These are phyloP conservation scores for Drosophila nigritarsus DNA, from an alignment of 2,888 invertebrate species.

Conservation along the genomic window DNA sequence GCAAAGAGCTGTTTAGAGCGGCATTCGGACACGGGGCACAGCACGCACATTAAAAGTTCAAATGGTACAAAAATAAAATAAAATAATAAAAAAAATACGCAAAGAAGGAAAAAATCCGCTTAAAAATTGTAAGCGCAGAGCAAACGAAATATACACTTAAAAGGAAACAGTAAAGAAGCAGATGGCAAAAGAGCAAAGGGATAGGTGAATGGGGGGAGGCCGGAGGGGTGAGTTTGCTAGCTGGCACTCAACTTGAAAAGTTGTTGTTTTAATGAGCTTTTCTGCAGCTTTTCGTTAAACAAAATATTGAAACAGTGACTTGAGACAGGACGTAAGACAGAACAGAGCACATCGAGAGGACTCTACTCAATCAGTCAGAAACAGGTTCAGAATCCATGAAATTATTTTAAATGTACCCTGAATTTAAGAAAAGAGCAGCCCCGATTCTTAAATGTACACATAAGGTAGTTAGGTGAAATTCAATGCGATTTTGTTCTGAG, in stretches of 20 bases:
- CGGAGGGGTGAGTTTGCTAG: too few species aligned
- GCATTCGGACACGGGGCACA: conserved; percentile 56
- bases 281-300: conserved; percentile 38
- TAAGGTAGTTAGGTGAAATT: not conserved
- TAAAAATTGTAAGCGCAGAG: conserved; percentile 62
- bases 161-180: conserved; percentile 36
- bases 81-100: conserved; percentile 9
- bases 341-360: not conserved
- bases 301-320: conserved; percentile 15
- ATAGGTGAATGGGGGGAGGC: not conserved
- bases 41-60: conserved; percentile 78
- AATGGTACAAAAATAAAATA: conserved; percentile 65
- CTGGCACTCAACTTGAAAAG: conserved; percentile 28
- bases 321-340: conserved; percentile 8
- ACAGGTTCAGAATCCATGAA: too few species aligned
- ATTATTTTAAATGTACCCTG: too few species aligned
- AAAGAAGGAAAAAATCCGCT: conserved; percentile 61
- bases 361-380: not conserved
- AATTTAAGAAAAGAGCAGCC: not conserved
- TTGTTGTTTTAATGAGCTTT: conserved; percentile 59
- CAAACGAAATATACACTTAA: conserved; percentile 56
- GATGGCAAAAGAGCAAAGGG: conserved; percentile 9
- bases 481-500: not conserved
- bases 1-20: conserved; percentile 44
- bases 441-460: not conserved